Base-by-base conservation (phyloP, 2,113 vertebrate genomes). In the Cottus gobio region DNA sequence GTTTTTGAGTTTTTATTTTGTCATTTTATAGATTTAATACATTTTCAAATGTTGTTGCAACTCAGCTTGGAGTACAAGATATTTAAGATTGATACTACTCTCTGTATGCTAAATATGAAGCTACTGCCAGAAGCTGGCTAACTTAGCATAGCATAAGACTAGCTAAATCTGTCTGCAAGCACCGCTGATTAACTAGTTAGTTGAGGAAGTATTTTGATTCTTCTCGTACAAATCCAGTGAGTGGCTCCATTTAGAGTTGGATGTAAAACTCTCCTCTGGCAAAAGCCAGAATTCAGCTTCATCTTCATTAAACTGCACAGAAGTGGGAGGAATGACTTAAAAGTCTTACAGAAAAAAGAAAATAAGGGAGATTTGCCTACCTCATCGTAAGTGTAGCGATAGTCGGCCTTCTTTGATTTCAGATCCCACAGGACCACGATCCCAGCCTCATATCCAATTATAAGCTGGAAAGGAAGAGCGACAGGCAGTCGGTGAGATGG, bases 361-460 rank as follows among this genome's bases (percentile, higher is more conserved):
- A 81, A 77, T 69, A 24, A 10, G 61, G 31, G 80, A 78, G 78
- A 72, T 78, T 66, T 16, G 66, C 72, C 94, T 96, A 99, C 98
- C 98, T 99, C 98, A 86, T 99, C 98, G 58, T 99, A 97, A 48
- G 96, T 97, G 84, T 99, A 99, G 95, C 98, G 97, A 93, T 97
- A 99, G 93, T 99, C 98, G 0, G 96, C 98, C 89, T 98, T 99
- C 96, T 99, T 99, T 90, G 96, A 99, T 93, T 99, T 99, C 90
- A 99, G 96, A 93, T 99, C 98, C 98, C 98, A 99, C 85, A 99
- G 93, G 62, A 96, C 97, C 85, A 99, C 97, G 39, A 96, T 99
- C 91, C 98, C 98, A 85, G 97, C 96, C 93, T 99, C 98, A 93
- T 95, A 99, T 93, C 98, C 98, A 96, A 99, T 98, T 94, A 99